phyloP scores from a whole-genome alignment of 2,888 invertebrate species.

The Apodemia arnacis region DNA sequence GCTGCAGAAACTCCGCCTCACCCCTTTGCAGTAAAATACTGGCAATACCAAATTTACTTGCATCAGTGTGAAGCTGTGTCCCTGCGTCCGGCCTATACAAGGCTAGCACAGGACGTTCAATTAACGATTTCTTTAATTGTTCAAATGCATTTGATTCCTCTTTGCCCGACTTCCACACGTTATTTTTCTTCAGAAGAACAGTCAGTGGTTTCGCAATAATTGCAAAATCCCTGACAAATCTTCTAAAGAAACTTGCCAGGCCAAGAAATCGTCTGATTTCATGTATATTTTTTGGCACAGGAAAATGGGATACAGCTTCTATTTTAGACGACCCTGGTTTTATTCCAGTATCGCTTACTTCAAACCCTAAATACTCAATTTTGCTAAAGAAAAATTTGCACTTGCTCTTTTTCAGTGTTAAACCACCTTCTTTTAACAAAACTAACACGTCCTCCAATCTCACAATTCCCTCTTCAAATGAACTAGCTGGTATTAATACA shows the following conservation, averaged over 20 bases:
- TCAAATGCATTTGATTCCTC: too few relatives aligned
- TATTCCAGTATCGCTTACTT: constrained; percentile 33
- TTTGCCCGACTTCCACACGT: not conserved
- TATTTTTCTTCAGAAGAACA: too few relatives aligned
- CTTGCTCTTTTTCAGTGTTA: constrained; percentile 51
- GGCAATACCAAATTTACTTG: not conserved
- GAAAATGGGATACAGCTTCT: constrained; percentile 40
- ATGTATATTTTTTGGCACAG: constrained; percentile 38
- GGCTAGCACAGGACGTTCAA: too few relatives aligned
- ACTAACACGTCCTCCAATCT: constrained; percentile 60
- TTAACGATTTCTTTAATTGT: too few relatives aligned
- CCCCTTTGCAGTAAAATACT: constrained; percentile 32
- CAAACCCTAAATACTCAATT: constrained; percentile 47
- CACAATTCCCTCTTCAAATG: constrained; percentile 61
- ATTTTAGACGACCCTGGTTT: constrained; percentile 43
- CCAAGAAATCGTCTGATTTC: constrained; percentile 45
- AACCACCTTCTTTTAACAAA: constrained; percentile 36
- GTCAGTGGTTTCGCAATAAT: constrained; percentile 2
- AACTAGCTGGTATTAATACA: constrained; percentile 69
- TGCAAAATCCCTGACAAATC: constrained; percentile 47
- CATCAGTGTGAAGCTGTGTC: constrained; percentile 10
- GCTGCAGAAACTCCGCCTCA: not conserved
- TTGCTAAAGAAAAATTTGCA: constrained; percentile 49
- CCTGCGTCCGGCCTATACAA: too few relatives aligned
- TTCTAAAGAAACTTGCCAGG: not conserved